Base-by-base conservation (phyloP, 2,888 invertebrate genomes). In the Crepidodera aurea region DNA sequence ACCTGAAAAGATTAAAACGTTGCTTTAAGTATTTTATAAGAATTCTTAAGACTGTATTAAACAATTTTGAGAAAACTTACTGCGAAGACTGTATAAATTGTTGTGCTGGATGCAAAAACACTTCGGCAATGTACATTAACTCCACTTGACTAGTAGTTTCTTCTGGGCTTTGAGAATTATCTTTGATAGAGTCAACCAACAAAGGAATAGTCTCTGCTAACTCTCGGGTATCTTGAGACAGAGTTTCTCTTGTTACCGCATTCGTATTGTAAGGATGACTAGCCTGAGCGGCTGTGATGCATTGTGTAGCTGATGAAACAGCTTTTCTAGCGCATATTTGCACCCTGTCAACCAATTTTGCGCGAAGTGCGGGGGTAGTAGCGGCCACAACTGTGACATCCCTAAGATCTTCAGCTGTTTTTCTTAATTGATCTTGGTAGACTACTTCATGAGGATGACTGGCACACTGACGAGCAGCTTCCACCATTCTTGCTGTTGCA, bases 401-500 rank as follows among this genome's bases (percentile, higher is more conserved):
- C 44, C 96, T 85, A n/a, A 99, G 83, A 71, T 96, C 94, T 76
- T 98, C 96, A 0, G 98, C 98, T 0, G 98, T 97, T 65, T 87
- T 86, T 27, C 93, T 87, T 8, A 99, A 82, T 2, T 91, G 90
- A 67, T 92, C 90, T 78, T 96, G 96, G 76, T 91, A 91, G 62
- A 60, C 63, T 0, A 90, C 86, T 73, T 96, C 94, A 15, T 94
- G 88, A 0, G 90, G 90, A 74, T 89, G 87, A 18, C 91, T 90
- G 0, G 96, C 95, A 79, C 97, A 97, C 54, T 93, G 91, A 60
- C 98, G 86, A 0, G 97, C 97, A 0, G 97, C 96, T 80, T 98
- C 98, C 13, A 73, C 98, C 91, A 99, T 92, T 70, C 92, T 87
- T 0, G 97, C 94, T 0, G 99, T 99, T 0, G 98, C 98, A 80